phyloP scores from a whole-genome alignment of 2,888 invertebrate genomes.

The Trichogramma evanescens region DNA sequence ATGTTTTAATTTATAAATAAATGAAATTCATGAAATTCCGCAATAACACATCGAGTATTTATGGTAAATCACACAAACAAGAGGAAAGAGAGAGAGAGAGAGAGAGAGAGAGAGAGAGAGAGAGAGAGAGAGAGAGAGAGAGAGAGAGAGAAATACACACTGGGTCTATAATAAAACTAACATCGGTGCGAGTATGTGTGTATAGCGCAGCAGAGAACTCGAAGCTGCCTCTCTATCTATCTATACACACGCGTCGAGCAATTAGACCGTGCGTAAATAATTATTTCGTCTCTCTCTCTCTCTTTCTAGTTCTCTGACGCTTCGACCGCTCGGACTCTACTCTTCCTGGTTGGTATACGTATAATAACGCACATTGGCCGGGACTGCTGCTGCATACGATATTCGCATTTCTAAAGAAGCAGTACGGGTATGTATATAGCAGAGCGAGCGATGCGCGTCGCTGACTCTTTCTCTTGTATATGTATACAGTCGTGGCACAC shows the following conservation, averaged over 20 bases:
- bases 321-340: slow-evolving; percentile 5
- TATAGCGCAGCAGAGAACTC: too few species aligned
- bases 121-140: not conserved
- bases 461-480: not conserved
- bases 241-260: not conserved
- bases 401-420: slow-evolving; percentile 3
- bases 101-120: not conserved
- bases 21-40: too few species aligned
- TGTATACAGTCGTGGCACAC: not conserved
- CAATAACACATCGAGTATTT: too few species aligned
- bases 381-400: slow-evolving; percentile 9
- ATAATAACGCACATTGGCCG: slow-evolving; percentile 5
- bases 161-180: not conserved
- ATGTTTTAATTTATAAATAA: too few species aligned
- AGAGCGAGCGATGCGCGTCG: slow-evolving; percentile 7
- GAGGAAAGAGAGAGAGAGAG: not conserved
- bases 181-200: not conserved
- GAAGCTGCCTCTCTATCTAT: too few species aligned
- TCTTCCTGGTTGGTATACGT: not conserved
- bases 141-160: not conserved
- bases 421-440: too few species aligned
- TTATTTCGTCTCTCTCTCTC: slow-evolving; percentile 3
- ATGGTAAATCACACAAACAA: not conserved
- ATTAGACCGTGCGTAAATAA: slow-evolving; percentile 5
- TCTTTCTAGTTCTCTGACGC: not conserved